Base-by-base conservation (phyloP, 2,888 invertebrate genomes). In the Dioctria linearis region DNA sequence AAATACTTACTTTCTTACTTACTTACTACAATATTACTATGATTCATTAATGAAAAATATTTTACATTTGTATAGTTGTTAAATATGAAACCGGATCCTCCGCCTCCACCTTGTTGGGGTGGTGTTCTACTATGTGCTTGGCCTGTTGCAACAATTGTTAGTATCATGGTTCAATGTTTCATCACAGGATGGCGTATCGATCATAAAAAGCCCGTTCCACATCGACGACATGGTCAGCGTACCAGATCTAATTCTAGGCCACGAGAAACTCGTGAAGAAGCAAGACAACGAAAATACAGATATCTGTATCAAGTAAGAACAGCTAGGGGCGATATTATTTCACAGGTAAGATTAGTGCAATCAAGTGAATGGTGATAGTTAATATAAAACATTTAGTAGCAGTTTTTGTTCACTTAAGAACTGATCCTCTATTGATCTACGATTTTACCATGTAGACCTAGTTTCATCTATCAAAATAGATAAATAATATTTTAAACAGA, bases 231-330 rank as follows among this genome's bases (percentile, higher is more conserved):
- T 82, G 82, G 79, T 81, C 84, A 13, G 83, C 84, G 81, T 81
- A 82, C 79, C 83, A 85, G 87, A 0, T 83, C 87, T 2, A 86
- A 87, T 78, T 90, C 91, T 5, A 89, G 94, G 83, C 94, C 94
- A 0, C 91, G 94, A 80, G 94, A 95, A 86, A 94, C 94, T 81
- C 91, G 94, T 78, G 95, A 95, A 82, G 94, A 95, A 88, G 92
- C 95, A 88, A 91, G 94, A 79, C 95, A 96, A 88, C 93, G 94
- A 87, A 95, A 95, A 88, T 96, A 96, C 88, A 91, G 96, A 83
- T 96, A 96, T 87, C 90, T 96, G 83, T 96, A 96, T 90, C 96
- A 96, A 90, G 95, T 96, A 80, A 92, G 96, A 84, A 95, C 96
- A 6, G 95, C 95, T 43, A 95, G 96, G 85, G 96, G 96, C 11